Evolutionary conservation across 2,113 vertebrate genomes (phyloP), one percentile per base, ranked within the genome.

Genomic region (Sinocyclocheilus rhinocerous): DNA sequence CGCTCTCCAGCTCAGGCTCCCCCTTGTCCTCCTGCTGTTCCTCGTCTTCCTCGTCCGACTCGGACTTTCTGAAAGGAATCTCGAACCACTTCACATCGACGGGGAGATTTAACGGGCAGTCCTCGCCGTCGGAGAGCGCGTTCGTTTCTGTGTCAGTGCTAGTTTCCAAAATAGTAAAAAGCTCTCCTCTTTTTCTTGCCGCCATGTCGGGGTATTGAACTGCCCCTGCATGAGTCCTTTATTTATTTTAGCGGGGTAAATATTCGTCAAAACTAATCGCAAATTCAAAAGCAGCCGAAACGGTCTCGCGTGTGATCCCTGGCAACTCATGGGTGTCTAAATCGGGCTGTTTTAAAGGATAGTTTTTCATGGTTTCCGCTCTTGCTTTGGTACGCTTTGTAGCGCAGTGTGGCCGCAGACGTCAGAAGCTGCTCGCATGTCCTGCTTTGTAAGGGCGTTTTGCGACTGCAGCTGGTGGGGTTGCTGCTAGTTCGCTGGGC

Each of bases 391-490:
- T 93, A 93, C 92, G 93, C 94, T 94, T 95, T 93, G 94, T 92
- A 94, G 94, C 94, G 95, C 94, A 95, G 94, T 95, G 94, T 95
- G 95, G 95, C 94, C 94, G 93, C 94, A 95, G 95, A 96, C 95
- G 95, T 96, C 95, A 96, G 95, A 95, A 95, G 95, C 95, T 96
- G 95, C 94, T 94, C 94, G 94, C 95, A 95, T 95, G 95, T 96
- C 95, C 94, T 96, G 95, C 95, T 96, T 94, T 95, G 94, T 95
- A 95, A 89, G 94, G 95, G 95, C 95, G 95, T 95, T 95, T 94
- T 95, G 95, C 95, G 95, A 95, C 95, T 95, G 95, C 94, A 95
- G 95, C 95, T 95, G 94, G 93, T 95, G 93, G 94, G 94, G 92
- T 94, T 93, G 92, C 93, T 94, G 95, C 89, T 87, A 90, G 93